Base-by-base conservation (phyloP, 2,797 vertebrate species). In the Rhyacichthys aspro region DNA sequence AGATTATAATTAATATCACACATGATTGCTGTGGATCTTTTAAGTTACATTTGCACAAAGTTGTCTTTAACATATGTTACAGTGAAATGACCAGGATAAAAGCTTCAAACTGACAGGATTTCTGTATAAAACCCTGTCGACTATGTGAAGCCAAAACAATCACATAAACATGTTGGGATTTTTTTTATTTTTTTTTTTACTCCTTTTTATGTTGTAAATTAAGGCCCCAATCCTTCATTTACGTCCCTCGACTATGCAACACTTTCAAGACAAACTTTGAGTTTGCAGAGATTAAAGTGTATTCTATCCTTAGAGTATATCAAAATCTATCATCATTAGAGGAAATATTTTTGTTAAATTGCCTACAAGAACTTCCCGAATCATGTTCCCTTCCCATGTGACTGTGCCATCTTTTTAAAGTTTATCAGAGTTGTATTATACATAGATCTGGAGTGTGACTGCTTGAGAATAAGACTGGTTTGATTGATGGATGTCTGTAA, bases 191-290 rank as follows among this genome's bases (percentile, higher is more conserved):
- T 74, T 59, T 49, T 77, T 70, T 79, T 70, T 79, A 66, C 61
- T 76, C 48, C 63, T 44, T 28, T 70, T 0, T 71, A 45, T 74
- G 50, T 84, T 81, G 81, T 84, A 72, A 79, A 60, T 79, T 76
- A 66, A 70, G 12, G 55, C 9, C 48, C 45, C 53, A n/a, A n/a
- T n/a, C 32, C 2, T 42, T 47, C 38, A 28, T 74, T 64, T 69
- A 55, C 69, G 86, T 55, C 70, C 70, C 74, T 80, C 23, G 61
- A 90, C 90, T 91, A 91, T 90, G 90, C 90, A 91, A 91, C 85
- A 62, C 55, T 81, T 63, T 79, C 47, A 74, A 79, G 72, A 72
- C 63, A 63, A 67, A 72, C 72, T 61, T 74, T 63, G 47, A 67
- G 45, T 69, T 76, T 78, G 72, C 66, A 86, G 69, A 85, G 72